Conservation (phyloP, 1,140 invertebrate genomes). For the Carposina sasakii region DNA sequence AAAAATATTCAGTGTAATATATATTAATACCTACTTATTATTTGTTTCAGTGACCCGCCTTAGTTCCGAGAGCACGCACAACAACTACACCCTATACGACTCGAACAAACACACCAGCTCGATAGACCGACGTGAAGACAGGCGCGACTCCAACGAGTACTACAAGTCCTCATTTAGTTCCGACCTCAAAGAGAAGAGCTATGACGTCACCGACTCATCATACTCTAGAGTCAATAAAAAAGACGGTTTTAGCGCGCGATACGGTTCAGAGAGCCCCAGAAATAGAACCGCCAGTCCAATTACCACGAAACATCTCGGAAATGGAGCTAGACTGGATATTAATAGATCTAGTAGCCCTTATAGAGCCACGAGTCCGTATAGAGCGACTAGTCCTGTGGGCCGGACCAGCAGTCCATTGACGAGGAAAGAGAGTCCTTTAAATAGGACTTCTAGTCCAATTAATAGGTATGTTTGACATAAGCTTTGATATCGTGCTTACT, state of each 20-base stretch:
- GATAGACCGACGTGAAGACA: slow-evolving; percentile 54
- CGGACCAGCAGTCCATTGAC: slow-evolving; percentile 55
- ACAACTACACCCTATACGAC: slow-evolving; percentile 57
- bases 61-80: slow-evolving; percentile 62
- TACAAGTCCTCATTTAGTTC: slow-evolving; percentile 59
- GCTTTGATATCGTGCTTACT: too few relatives aligned
- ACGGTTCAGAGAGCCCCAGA: slow-evolving; percentile 61
- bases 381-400: slow-evolving; percentile 55
- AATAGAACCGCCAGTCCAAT: slow-evolving; percentile 67
- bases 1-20: too few relatives aligned
- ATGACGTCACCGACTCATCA: slow-evolving; percentile 59
- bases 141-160: slow-evolving; percentile 53
- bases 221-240: slow-evolving; percentile 56
- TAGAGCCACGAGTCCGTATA: slow-evolving; percentile 56
- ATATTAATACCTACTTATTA: too few relatives aligned
- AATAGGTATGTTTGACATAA: slow-evolving; percentile 62
- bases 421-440: slow-evolving; percentile 60
- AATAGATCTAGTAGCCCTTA: slow-evolving; percentile 57
- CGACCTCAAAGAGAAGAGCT: slow-evolving; percentile 58
- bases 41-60: slow-evolving; percentile 52
- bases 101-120: slow-evolving; percentile 52
- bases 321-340: slow-evolving; percentile 55
- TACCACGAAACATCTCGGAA: slow-evolving; percentile 64
- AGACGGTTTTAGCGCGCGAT: slow-evolving; percentile 45
- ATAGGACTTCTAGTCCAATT: slow-evolving; percentile 66